Evolutionary conservation across 2,888 invertebrate genomes (phyloP).

Genomic region (Parelbella ahira): DNA sequence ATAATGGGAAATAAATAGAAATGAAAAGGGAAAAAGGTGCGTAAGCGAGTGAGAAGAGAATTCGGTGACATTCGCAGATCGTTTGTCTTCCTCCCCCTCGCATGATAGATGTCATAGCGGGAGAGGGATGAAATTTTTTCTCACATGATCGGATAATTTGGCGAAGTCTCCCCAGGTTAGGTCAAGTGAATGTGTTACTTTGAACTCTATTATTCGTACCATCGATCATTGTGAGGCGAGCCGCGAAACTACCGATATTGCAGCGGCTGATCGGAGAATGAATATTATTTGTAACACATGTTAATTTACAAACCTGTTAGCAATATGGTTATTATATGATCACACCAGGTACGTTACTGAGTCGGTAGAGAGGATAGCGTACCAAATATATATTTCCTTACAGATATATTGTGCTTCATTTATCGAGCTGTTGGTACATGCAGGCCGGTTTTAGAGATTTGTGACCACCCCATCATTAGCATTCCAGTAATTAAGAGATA

Average conservation of each 20-base stretch:
- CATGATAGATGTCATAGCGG: slow-evolving; percentile 34
- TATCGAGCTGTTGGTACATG: too few species aligned
- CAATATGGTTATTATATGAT: too few species aligned
- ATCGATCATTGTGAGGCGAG: slow-evolving; percentile 11
- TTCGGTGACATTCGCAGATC: slow-evolving; percentile 35
- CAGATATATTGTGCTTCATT: too few species aligned
- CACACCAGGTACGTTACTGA: too few species aligned
- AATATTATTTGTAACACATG: too few species aligned
- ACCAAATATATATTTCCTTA: too few species aligned
- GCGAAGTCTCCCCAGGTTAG: slow-evolving; percentile 20
- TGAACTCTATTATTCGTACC: slow-evolving; percentile 13
- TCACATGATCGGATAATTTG: slow-evolving; percentile 31
- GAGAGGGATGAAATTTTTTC: slow-evolving; percentile 30
- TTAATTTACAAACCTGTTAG: too few species aligned
- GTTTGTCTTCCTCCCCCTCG: slow-evolving; percentile 34
- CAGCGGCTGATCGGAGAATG: neutral
- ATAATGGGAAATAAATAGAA: slow-evolving; percentile 22
- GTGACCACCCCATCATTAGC: too few species aligned
- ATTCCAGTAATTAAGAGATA: too few species aligned
- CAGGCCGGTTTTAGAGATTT: too few species aligned
- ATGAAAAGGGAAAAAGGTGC: slow-evolving; percentile 20
- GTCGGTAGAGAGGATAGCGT: too few species aligned
- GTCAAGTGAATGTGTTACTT: slow-evolving; percentile 22
- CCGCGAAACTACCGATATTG: slow-evolving; percentile 5
- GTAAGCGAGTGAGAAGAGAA: slow-evolving; percentile 12